Evolutionary conservation across 2,113 vertebrate genomes (phyloP).

Genomic region (Pelobates fuscus): DNA sequence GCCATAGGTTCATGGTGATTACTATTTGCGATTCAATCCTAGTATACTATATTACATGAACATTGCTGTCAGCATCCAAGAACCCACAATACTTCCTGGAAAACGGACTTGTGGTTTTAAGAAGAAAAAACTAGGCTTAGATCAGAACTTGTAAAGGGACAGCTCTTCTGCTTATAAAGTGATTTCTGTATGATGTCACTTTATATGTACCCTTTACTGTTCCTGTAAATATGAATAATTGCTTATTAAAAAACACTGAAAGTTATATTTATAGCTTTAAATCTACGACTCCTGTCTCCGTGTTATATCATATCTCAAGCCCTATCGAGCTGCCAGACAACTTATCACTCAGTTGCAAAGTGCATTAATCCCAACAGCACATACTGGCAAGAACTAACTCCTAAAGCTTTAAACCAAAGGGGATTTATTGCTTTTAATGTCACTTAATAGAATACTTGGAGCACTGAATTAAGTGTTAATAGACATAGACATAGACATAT

Average conservation of each 20-base stretch:
- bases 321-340: slow-evolving; percentile 26
- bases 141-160: slow-evolving; percentile 5
- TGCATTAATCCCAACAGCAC: slow-evolving; percentile 10
- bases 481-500: too few species aligned
- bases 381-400: too few species aligned
- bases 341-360: slow-evolving; percentile 38
- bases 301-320: background rate
- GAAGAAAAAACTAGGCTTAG: background rate
- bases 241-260: background rate
- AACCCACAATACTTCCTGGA: background rate
- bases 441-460: too few species aligned
- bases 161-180: background rate
- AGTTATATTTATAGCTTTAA: background rate
- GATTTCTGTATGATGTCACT: background rate
- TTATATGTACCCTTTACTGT: background rate
- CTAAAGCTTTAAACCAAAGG: too few species aligned
- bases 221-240: slow-evolving; percentile 4
- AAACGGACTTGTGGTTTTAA: background rate
- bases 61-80: background rate
- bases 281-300: background rate
- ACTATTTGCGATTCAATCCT: too few species aligned
- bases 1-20: too few species aligned
- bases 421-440: too few species aligned
- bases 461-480: too few species aligned
- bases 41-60: background rate